Base-by-base conservation (phyloP, 2,888 invertebrate genomes). In the Trypoxylon attenuatum region DNA sequence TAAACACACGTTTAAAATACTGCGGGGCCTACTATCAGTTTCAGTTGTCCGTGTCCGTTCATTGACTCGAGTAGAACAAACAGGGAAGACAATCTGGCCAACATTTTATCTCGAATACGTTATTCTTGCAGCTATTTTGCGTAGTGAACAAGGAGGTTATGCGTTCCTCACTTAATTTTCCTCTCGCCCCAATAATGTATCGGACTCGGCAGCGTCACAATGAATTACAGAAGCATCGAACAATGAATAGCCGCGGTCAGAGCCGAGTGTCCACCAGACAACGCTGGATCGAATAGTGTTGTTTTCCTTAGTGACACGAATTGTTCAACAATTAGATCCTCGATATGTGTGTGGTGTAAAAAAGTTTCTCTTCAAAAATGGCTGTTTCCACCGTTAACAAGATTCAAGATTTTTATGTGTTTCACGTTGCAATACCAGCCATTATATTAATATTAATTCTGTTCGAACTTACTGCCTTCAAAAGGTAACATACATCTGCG, bases 401-500 rank as follows among this genome's bases (percentile, higher is more conserved):
- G 41, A 45, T 60, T 29, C 68, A 51, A 33, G 68, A 67, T 39
- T 59, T 63, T 27, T 59, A 57, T 18, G 13, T 42, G 4, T 63
- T 60, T 33, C 53, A 45, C 29, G n/a, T 63, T 22, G 33, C 57
- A 58, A 39, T 64, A 21, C 58, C 58, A 2, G 42, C 25, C 23
- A 55, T 49, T 19, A 22, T 71, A 22, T 79, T 67, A 13, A 46
- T 45, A 18, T 5, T 75, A n/a, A 10, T 51, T 19, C 33, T 22
- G 5, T 52, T 75, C 38, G 27, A 60, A 22, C 29, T 41, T 10
- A 19, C 69, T 18, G 42, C 53, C n/a, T 75, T 75, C 19, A 19
- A 68, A 10, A 71, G 71, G 71, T 68, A 50, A 43, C 2, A 27
- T 19, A 1, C n/a, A 2, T 29, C 5, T 22, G 1, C n/a, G 5